A percentile compares a stretch with the other conserved stretches of the same genome.
Evolutionary conservation across 2,113 vertebrate species (phyloP).

Genomic region (Nicator chloris): DNA sequence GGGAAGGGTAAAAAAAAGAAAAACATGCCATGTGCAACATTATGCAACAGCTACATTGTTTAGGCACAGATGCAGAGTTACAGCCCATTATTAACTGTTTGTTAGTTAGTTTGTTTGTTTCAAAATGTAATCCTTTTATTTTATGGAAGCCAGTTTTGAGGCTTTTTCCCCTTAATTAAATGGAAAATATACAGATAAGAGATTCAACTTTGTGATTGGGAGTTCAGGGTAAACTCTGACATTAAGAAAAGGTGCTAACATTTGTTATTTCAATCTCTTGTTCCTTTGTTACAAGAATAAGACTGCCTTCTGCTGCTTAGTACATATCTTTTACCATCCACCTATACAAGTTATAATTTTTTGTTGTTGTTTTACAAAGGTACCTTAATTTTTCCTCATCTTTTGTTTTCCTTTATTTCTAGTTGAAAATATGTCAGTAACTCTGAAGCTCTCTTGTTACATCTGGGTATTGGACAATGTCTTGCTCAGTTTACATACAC

Average conservation of each 20-base stretch:
- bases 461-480: accelerated
- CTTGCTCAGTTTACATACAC: background rate
- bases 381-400: background rate
- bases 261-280: background rate
- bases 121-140: background rate
- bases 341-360: background rate
- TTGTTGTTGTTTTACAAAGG: background rate
- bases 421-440: background rate
- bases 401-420: background rate
- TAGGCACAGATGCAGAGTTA: background rate
- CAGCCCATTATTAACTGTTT: background rate
- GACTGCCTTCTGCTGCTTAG: background rate
- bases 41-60: background rate
- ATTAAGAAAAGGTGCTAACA: background rate
- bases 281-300: background rate
- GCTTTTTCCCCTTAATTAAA: background rate
- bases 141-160: background rate
- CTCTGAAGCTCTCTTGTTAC: background rate
- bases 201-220: background rate
- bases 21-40: background rate
- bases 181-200: background rate
- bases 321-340: background rate
- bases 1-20: background rate
- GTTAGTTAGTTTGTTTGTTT: background rate
- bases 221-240: background rate